These are phyloP conservation scores for Hozukius guyotensis DNA, from an alignment of 2,797 vertebrate genomes.

Conservation along the genomic window DNA sequence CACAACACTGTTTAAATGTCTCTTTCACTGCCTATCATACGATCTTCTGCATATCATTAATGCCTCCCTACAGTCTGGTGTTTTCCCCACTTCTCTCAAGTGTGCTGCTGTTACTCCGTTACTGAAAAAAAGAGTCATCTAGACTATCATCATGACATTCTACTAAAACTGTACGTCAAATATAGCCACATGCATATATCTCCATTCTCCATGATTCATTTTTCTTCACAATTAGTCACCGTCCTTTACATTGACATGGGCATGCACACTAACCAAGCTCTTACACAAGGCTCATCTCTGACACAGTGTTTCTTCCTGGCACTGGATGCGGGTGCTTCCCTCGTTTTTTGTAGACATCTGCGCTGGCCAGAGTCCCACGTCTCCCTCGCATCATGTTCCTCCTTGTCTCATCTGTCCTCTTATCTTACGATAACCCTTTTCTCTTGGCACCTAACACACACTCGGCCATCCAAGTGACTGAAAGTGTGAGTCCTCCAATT, in stretches of 20 bases:
- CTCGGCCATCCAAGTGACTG: background rate
- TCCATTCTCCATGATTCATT: background rate
- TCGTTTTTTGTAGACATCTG: background rate
- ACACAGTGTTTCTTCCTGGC: conserved; percentile 15
- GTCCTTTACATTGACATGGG: background rate
- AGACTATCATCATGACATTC: background rate
- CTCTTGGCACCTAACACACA: conserved; percentile 16
- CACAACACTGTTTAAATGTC: background rate
- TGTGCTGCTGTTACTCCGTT: background rate
- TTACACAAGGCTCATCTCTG: conserved; percentile 1
- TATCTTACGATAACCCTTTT: conserved; percentile 18
- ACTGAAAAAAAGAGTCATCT: background rate
- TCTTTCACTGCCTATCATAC: background rate
- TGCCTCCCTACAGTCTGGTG: background rate
- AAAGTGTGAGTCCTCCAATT: background rate
- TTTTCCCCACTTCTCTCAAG: background rate
- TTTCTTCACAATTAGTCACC: background rate
- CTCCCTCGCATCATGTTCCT: conserved; percentile 22
- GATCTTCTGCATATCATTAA: background rate
- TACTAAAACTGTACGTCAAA: background rate
- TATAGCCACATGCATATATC: background rate
- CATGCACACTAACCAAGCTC: too few relatives aligned
- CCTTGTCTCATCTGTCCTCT: conserved; percentile 45
- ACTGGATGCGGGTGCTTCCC: background rate
- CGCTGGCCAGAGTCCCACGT: conserved; percentile 12